These are phyloP conservation scores for Chironomus striatipennis DNA, from an alignment of 1,140 invertebrate genomes.

Conservation along the genomic window DNA sequence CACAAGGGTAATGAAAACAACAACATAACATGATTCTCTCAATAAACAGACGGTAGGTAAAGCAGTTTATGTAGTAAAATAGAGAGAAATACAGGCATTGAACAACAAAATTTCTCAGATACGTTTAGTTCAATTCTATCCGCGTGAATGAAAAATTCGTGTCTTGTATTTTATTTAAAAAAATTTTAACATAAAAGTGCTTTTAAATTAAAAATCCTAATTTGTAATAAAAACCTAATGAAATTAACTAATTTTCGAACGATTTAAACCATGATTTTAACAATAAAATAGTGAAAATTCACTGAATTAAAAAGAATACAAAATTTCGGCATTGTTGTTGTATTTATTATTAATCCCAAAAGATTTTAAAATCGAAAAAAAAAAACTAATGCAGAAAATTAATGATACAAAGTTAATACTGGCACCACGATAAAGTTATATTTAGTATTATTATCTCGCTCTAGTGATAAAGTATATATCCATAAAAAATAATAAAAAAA, in stretches of 20 bases:
- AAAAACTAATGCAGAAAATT: neutral
- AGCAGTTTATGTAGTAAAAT: too few species aligned
- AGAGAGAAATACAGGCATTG: neutral
- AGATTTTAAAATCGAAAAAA: neutral
- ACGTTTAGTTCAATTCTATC: neutral
- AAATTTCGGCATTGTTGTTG: neutral
- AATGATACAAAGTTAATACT: neutral
- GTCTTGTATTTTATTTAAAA: neutral
- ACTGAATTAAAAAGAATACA: neutral
- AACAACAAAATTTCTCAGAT: neutral
- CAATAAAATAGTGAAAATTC: neutral
- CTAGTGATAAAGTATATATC: too few species aligned
- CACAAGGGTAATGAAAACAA: too few species aligned
- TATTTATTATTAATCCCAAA: neutral
- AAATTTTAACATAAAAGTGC: slow-evolving; percentile 5
- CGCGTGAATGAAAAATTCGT: neutral
- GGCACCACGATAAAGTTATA: too few species aligned
- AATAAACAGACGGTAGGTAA: too few species aligned
- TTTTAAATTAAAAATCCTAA: neutral
- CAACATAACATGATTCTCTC: too few species aligned
- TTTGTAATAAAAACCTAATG: neutral
- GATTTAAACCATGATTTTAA: neutral
- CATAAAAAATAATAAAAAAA: neutral
- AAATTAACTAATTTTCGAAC: neutral
- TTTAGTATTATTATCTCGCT: too few species aligned